A percentile compares a stretch with the other conserved stretches of the same genome.
These are phyloP conservation scores for Hirudinaria manillensis DNA, from an alignment of 2,888 invertebrate genomes.

Conservation along the genomic window DNA sequence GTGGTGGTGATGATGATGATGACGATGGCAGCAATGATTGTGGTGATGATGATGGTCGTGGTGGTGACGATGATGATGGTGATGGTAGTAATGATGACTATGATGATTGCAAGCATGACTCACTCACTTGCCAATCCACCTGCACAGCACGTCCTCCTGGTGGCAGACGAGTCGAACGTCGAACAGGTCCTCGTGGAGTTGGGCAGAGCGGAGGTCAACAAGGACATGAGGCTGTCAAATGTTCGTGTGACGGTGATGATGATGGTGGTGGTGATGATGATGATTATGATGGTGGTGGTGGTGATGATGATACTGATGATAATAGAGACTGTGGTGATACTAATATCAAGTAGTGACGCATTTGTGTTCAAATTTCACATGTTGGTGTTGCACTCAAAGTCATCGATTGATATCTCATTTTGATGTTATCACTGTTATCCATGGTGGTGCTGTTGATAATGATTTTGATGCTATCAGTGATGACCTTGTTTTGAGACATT, in stretches of 20 bases:
- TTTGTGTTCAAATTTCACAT: no score
- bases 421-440: not conserved
- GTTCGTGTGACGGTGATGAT: constrained; percentile 3
- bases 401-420: no score
- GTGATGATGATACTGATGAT: not conserved
- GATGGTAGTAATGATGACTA: constrained; percentile 15
- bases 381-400: no score
- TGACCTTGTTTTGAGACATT: no score
- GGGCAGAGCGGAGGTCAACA: not conserved
- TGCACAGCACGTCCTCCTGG: not conserved
- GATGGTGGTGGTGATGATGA: not conserved
- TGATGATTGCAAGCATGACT: constrained; percentile 8
- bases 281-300: not conserved
- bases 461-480: no score
- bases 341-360: no score
- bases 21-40: not conserved
- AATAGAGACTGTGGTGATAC: no score
- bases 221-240: not conserved
- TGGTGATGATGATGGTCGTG: not conserved
- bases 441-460: not conserved
- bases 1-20: not conserved
- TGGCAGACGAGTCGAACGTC: not conserved
- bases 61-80: not conserved
- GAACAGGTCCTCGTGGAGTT: not conserved
- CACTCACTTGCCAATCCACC: not conserved